Base-by-base conservation (phyloP, 2,797 vertebrate species). In the Buceros bicornis region DNA sequence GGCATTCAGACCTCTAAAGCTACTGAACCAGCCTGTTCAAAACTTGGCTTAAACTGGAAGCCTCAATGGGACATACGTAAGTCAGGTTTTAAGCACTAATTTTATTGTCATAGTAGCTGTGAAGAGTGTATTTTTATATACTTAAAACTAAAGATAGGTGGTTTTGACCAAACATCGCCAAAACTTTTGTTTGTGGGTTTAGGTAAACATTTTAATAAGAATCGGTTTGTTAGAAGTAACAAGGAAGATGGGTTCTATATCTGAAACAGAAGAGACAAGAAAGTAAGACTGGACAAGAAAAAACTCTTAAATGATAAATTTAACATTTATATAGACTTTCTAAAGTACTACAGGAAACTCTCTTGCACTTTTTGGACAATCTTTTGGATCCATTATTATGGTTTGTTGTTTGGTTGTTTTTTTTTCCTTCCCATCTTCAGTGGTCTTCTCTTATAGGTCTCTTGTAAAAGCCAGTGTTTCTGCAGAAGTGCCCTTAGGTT, bases 21-120 rank as follows among this genome's bases (percentile, higher is more conserved):
- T 94, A 95, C 93, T 94, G 94, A 94, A 94, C 26, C 33, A 67
- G 87, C 85, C 42, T 85, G 33, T 90, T 91, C 94, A 74, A 90
- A 89, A 79, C 29, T 92, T 95, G 73, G 51, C 85, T 95, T 80
- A 33, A 92, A 86, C 40, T 89, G 65, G 57, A 91, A 66, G 26
- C 33, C 19, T 67, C 78, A 61, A 16, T 54, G 51, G 74, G 37
- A 82, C 11, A 11, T 60, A 48, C 11, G 25, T 73, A 95, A 66
- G 47, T 84, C 74, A 89, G 48, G 17, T 8, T 84, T 80, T 82
- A 94, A 87, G 77, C 71, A 84, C 9, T 84, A 57, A 77, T 95
- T 79, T 66, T 87, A 89, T 71, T 94, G n/a, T 33, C 72, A 37
- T 15, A 64, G 56, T 60, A 73, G 62, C 73, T 90, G 48, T 80